Evolutionary conservation across 2,888 invertebrate species (phyloP).

Genomic region (Erannis defoliaria): DNA sequence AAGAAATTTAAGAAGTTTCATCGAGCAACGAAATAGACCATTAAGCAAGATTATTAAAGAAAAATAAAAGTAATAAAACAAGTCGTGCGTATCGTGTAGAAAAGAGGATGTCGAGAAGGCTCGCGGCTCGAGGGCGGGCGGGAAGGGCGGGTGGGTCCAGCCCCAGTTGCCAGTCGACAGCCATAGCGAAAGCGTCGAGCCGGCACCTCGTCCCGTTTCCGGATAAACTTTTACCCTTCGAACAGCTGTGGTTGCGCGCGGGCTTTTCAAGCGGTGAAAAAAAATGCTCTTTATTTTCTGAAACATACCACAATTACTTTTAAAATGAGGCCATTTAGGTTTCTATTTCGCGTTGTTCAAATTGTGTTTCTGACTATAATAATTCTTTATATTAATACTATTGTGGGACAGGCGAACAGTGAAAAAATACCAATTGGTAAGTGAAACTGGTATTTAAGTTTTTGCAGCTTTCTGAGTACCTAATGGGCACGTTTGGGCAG

Average conservation of each 20-base stretch:
- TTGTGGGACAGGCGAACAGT: constrained; percentile 50
- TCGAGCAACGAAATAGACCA: constrained; percentile 75
- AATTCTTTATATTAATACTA: constrained; percentile 58
- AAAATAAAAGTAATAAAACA: constrained; percentile 83
- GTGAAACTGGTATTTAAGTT: constrained; percentile 41
- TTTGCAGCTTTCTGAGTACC: no score
- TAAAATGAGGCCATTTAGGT: constrained; percentile 57
- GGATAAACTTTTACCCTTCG: constrained; percentile 40
- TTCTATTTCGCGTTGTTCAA: constrained; percentile 58
- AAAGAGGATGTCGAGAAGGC: constrained; percentile 60
- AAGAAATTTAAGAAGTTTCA: constrained; percentile 73
- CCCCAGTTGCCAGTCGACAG: constrained; percentile 68
- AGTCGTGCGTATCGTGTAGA: constrained; percentile 74
- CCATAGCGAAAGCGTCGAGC: constrained; percentile 26
- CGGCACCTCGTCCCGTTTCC: neutral
- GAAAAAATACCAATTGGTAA: constrained; percentile 70
- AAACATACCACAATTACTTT: constrained; percentile 16
- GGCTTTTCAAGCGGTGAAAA: constrained; percentile 38
- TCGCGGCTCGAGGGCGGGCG: constrained; percentile 61
- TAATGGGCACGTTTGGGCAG: no score
- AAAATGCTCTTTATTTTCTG: constrained; percentile 16
- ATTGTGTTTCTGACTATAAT: constrained; percentile 59
- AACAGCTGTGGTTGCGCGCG: constrained; percentile 40
- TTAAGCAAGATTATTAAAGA: constrained; percentile 82
- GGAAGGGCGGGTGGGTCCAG: constrained; percentile 60